These are phyloP conservation scores for Anthopleura xanthogrammica DNA, from an alignment of 92 coral and sea anemone genomes.

Conservation along the genomic window DNA sequence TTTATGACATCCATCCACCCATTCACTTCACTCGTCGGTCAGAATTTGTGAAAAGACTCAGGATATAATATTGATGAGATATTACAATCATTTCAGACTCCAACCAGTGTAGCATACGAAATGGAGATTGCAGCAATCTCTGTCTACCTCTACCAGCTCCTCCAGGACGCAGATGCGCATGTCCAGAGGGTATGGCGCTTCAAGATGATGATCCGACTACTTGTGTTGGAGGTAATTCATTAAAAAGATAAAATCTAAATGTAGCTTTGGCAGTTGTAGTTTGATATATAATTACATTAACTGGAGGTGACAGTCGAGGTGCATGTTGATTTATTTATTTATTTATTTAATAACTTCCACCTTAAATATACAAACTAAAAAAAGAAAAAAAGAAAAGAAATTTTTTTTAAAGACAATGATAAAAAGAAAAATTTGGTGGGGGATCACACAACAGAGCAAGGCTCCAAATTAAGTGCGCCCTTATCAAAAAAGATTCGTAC, in stretches of 20 bases:
- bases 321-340: no score
- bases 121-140: constrained; percentile 87
- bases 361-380: no score
- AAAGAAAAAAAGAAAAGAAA: neutral
- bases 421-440: no score
- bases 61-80: neutral
- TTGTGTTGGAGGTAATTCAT: constrained; percentile 63
- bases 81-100: constrained; percentile 26
- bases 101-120: constrained; percentile 57
- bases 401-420: no score
- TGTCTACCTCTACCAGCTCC: constrained; percentile 72
- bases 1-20: neutral
- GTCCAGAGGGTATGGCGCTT: constrained; percentile 66
- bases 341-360: no score
- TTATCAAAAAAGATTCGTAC: no score
- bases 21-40: neutral
- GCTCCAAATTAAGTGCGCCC: no score
- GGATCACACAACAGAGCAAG: no score
- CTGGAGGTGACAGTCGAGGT: neutral
- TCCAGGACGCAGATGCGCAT: constrained; percentile 70
- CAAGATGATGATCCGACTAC: constrained; percentile 40
- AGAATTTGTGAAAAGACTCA: neutral
- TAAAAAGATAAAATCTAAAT: neutral
- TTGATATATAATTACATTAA: neutral
- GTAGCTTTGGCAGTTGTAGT: no score